Percentiles rank a stretch among this genome's conserved stretches.
phyloP scores from a whole-genome alignment of 2,888 invertebrate genomes.

The Pyralis farinalis region DNA sequence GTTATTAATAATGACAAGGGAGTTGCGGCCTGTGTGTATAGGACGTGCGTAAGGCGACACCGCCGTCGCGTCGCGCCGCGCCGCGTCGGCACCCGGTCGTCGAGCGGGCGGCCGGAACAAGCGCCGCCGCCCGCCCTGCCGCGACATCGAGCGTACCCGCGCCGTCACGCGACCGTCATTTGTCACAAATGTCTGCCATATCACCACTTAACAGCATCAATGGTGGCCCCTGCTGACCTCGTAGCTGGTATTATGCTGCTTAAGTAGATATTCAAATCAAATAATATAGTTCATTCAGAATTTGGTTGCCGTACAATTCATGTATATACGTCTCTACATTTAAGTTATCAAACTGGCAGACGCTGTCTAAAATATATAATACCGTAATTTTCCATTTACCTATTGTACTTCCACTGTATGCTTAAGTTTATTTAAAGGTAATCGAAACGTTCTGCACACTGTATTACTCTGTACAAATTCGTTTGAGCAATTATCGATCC shows the following conservation, averaged over 20 bases:
- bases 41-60: constrained; percentile 41
- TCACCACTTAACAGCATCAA: constrained; percentile 20
- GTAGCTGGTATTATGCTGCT: constrained; percentile 9
- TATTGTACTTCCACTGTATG: too few species aligned
- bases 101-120: constrained; percentile 14
- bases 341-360: too few species aligned
- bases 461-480: background rate
- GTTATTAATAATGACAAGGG: constrained; percentile 60
- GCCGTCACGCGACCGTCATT: constrained; percentile 52
- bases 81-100: background rate
- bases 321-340: too few species aligned
- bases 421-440: background rate
- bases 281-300: too few species aligned
- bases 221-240: constrained; percentile 19
- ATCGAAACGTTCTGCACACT: background rate
- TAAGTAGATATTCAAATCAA: background rate
- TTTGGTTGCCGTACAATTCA: too few species aligned
- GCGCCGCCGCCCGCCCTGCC: constrained; percentile 10
- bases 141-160: constrained; percentile 20
- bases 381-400: background rate
- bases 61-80: constrained; percentile 1
- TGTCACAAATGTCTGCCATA: constrained; percentile 44
- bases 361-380: background rate
- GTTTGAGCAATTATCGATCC: constrained; percentile 37
- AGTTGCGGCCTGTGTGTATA: constrained; percentile 33